phyloP scores from a whole-genome alignment of 2,113 vertebrate species.

The Tachycineta bicolor region DNA sequence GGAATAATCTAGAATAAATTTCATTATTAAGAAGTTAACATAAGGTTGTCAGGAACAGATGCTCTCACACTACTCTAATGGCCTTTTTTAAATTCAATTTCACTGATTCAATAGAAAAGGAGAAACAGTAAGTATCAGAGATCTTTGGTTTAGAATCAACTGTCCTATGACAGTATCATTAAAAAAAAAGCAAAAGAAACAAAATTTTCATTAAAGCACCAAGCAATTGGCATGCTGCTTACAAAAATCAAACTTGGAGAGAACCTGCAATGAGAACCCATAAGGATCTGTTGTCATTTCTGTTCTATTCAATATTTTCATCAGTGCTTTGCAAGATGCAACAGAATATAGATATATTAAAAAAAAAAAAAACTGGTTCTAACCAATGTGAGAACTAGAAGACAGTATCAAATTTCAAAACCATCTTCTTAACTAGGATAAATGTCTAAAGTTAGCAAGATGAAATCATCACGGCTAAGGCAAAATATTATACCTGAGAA shows the following conservation, averaged over 20 bases:
- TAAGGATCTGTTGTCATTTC: neutral
- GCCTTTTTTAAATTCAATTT: neutral
- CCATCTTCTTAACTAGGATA: neutral
- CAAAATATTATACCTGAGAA: neutral
- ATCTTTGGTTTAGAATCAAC: neutral
- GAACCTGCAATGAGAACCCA: neutral
- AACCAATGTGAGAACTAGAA: neutral
- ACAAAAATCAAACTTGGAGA: neutral
- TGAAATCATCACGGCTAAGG: neutral
- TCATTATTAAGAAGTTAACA: neutral
- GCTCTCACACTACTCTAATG: neutral
- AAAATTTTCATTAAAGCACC: neutral
- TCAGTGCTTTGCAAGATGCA: neutral
- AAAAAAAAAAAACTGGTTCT: neutral
- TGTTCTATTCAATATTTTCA: neutral
- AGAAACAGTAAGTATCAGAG: neutral
- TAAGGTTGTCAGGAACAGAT: neutral
- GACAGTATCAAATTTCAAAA: neutral
- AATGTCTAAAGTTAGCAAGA: neutral
- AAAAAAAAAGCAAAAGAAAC: neutral
- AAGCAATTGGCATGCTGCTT: neutral
- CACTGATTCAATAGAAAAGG: neutral
- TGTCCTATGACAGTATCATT: neutral
- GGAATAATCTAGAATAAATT: neutral
- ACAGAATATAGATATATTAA: neutral